Percentiles rank a stretch among this genome's conserved stretches.
These are phyloP conservation scores for Brachionus rotundiformis DNA, from an alignment of 1,140 invertebrate species.

Conservation along the genomic window DNA sequence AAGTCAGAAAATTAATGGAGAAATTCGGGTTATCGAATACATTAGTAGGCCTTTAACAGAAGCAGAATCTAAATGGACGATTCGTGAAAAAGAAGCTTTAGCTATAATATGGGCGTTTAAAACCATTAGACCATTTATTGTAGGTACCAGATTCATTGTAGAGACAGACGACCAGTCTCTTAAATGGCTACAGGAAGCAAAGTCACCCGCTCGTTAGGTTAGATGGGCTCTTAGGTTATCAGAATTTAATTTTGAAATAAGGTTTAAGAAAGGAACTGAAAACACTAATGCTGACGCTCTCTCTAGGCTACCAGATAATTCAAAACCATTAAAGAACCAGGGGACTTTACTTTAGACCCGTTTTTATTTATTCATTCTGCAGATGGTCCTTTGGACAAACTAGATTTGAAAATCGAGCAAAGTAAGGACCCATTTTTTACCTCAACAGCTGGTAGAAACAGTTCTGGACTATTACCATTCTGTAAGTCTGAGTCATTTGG, in stretches of 20 bases:
- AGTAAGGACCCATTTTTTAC: background rate
- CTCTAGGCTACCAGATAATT: background rate
- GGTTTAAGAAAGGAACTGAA: background rate
- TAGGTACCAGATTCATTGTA: conserved; percentile 10
- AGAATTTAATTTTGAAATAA: conserved; percentile 31
- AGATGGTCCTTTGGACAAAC: background rate
- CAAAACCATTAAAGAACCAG: background rate
- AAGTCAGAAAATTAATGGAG: conserved; percentile 55
- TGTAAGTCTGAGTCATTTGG: background rate
- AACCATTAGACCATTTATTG: background rate
- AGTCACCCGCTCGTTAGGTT: background rate
- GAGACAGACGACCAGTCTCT: conserved; percentile 7
- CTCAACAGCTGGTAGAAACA: background rate
- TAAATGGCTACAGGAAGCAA: background rate
- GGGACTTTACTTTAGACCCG: background rate
- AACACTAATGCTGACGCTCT: background rate
- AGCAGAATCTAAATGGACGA: conserved; percentile 56
- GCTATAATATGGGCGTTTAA: background rate
- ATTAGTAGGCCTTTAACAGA: conserved; percentile 53
- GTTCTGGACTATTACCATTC: background rate
- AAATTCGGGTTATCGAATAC: conserved; percentile 64
- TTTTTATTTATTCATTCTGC: background rate
- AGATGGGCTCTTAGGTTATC: background rate
- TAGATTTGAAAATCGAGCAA: background rate
- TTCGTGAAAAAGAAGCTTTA: conserved; percentile 57